A percentile compares a stretch with the other conserved stretches of the same genome.
phyloP scores from a whole-genome alignment of 2,888 invertebrate species.

The Pycnomerus fuliginosus region DNA sequence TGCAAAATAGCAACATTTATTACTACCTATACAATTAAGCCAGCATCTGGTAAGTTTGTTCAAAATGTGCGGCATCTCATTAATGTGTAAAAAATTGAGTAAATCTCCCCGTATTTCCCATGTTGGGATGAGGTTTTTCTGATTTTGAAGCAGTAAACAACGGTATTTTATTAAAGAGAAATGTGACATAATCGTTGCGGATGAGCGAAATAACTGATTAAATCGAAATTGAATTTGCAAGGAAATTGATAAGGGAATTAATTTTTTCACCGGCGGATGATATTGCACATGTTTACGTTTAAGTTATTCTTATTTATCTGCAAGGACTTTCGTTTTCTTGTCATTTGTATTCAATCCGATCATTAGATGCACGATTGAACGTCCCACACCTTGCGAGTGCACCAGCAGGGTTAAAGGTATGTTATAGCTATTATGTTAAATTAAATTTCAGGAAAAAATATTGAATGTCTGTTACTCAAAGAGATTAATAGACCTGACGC shows the following conservation, averaged over 20 bases:
- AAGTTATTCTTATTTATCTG: conserved; percentile 11
- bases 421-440: background rate
- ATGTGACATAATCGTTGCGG: background rate
- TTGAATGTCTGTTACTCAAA: background rate
- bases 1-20: conserved; percentile 15
- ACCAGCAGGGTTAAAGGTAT: background rate
- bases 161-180: background rate
- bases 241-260: conserved; percentile 7
- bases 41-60: conserved; percentile 15
- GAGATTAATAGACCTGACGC: conserved; percentile 8
- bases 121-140: background rate
- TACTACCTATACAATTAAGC: conserved; percentile 18
- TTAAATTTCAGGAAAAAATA: background rate
- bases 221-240: conserved; percentile 1
- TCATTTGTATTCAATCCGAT: conserved; percentile 12
- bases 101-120: conserved; percentile 1
- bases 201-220: conserved; percentile 1
- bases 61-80: conserved; percentile 4
- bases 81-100: background rate
- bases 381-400: conserved; percentile 3
- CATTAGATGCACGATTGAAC: conserved; percentile 3
- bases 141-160: background rate
- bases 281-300: conserved; percentile 2
- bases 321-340: conserved; percentile 3
- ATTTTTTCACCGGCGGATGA: conserved; percentile 6